These are phyloP conservation scores for Equus przewalskii DNA, from an alignment of 2,113 vertebrate genomes.

Conservation along the genomic window DNA sequence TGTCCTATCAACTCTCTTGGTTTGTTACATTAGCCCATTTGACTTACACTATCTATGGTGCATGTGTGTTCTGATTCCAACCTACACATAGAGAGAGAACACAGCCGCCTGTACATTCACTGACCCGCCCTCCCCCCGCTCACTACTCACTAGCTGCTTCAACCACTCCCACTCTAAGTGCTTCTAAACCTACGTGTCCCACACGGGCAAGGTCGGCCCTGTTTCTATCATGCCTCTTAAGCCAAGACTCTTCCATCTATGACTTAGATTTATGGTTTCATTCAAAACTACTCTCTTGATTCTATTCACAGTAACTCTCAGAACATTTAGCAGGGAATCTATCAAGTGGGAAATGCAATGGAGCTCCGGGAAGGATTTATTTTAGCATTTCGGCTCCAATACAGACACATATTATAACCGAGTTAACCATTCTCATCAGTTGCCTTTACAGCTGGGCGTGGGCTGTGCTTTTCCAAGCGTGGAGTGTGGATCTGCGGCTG, in stretches of 20 bases:
- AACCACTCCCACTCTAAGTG: neutral
- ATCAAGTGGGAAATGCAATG: neutral
- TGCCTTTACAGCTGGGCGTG: rapidly evolving
- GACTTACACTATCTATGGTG: too few relatives aligned
- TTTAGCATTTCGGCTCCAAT: neutral
- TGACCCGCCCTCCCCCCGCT: too few relatives aligned
- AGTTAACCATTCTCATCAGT: rapidly evolving
- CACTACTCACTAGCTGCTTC: neutral
- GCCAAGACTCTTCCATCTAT: too few relatives aligned
- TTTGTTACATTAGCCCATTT: neutral
- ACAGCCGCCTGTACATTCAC: rapidly evolving
- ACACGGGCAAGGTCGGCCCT: rapidly evolving
- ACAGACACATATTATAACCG: rapidly evolving
- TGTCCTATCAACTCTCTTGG: neutral
- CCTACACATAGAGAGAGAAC: neutral
- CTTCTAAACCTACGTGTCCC: neutral
- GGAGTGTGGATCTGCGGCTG: rapidly evolving
- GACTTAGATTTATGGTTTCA: neutral
- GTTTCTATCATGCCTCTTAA: neutral
- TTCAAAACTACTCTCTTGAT: neutral
- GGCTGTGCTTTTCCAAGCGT: neutral
- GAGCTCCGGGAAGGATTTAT: neutral
- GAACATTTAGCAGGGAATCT: neutral
- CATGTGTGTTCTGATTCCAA: neutral
- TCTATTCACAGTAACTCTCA: neutral